Evolutionary conservation across 2,888 invertebrate species (phyloP), one percentile per base, ranked within the genome.

Genomic region (Scaptomyza reducta): DNA sequence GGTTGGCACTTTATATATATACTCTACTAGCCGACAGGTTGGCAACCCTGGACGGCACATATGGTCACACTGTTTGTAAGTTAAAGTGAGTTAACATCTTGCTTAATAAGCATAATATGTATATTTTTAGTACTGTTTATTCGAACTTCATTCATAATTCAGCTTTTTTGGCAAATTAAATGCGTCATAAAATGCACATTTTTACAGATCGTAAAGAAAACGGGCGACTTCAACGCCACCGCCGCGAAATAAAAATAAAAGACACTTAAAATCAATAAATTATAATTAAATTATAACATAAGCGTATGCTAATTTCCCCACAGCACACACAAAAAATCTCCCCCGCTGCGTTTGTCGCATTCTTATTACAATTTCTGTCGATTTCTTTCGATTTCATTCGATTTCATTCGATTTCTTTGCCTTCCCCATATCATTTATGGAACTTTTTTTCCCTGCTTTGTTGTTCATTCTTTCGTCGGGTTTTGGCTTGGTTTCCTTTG

Each of bases 1-100:
- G 91, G 90, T 90, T 90, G 90, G 87, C 90, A 90, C 90, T 87
- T 90, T 90, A 87, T 90, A 85, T 27, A 70, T 81, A 38, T 38
- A 49, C 41, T 22, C 3, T 3, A 22, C 22, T 22, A 22, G 64
- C 60, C 61, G 71, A 38, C 74, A 73, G 70, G 70, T 66, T 79
- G 74, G 73, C 79, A 80, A 69, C 67, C 45, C 80, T 63, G 64
- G 40, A 27, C 69, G 7, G 13, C 40, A 46, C 47, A 54, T 41
- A 68, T 75, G 79, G 74, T 73, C 75, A 72, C 73, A 70, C 50
- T 73, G 65, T 54, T 25, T 25, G n/a, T 35, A 11, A n/a, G 14
- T 38, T 7, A 1, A n/a, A 35, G 53, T 58, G 58, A 54, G 67
- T 59, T 51, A 59, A 63, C 58, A 56, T 63, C 46, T 62, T 50